phyloP scores from a whole-genome alignment of 2,113 vertebrate species.

The Podarcis raffonei region DNA sequence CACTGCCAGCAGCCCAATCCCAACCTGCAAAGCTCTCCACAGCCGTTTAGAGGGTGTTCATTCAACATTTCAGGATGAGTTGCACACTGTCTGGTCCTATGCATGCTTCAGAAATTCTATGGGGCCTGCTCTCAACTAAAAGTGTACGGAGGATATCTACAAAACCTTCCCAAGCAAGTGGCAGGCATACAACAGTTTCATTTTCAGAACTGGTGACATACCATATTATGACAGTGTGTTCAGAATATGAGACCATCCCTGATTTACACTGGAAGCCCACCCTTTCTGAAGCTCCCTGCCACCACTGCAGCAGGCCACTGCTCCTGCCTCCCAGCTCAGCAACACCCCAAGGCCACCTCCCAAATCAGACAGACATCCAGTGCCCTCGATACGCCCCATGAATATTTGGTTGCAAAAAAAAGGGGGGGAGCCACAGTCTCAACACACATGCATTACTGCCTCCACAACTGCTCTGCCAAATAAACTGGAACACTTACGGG shows the following conservation, averaged over 20 bases:
- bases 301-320: neutral
- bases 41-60: neutral
- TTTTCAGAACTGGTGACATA: neutral
- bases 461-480: neutral
- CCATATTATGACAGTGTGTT: neutral
- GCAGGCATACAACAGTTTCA: neutral
- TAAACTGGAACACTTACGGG: slow-evolving; percentile 76
- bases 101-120: neutral
- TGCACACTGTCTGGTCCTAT: too few species aligned
- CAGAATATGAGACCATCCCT: neutral
- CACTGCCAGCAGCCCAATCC: neutral
- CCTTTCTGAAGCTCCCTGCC: too few species aligned
- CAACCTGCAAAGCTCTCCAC: neutral
- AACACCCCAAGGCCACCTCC: neutral
- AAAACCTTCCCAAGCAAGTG: neutral
- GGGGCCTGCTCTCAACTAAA: neutral
- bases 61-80: neutral
- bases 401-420: neutral
- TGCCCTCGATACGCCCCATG: neutral
- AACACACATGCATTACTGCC: rapidly evolving
- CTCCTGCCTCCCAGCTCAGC: neutral
- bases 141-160: neutral
- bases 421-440: too few species aligned
- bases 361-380: neutral
- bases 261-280: too few species aligned